These are phyloP conservation scores for Drosophila kohkoa DNA, from an alignment of 1,140 invertebrate genomes.

Conservation along the genomic window DNA sequence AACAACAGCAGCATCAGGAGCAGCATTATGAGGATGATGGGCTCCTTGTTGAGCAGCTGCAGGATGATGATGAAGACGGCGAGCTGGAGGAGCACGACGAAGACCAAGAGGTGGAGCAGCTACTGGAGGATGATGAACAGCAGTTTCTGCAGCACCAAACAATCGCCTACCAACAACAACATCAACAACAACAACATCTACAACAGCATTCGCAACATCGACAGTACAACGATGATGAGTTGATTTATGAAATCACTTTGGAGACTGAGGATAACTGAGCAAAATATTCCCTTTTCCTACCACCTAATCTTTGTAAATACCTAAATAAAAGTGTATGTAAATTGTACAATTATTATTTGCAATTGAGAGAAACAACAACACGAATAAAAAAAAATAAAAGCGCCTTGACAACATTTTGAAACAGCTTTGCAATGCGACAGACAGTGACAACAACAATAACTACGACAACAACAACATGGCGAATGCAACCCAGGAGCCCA, in stretches of 20 bases:
- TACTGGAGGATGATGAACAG: not conserved
- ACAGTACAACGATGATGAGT: slow-evolving; percentile 53
- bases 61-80: slow-evolving; percentile 5
- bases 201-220: slow-evolving; percentile 22
- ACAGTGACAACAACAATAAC: not conserved
- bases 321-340: slow-evolving; percentile 9
- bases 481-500: slow-evolving; percentile 50
- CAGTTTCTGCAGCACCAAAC: not conserved
- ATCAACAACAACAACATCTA: slow-evolving; percentile 31
- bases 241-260: slow-evolving; percentile 75
- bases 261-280: slow-evolving; percentile 74
- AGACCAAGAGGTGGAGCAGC: not conserved
- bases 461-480: not conserved
- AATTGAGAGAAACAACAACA: not conserved
- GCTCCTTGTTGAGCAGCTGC: not conserved
- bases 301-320: slow-evolving; percentile 27
- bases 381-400: slow-evolving; percentile 20
- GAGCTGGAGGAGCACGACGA: slow-evolving; percentile 8
- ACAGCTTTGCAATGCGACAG: slow-evolving; percentile 32
- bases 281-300: not conserved
- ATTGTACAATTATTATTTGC: slow-evolving; percentile 2
- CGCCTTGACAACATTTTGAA: slow-evolving; percentile 20
- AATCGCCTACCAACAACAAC: not conserved
- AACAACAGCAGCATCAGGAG: not conserved
- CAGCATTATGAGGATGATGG: not conserved